Evolutionary conservation across 1,140 invertebrate genomes (phyloP), one percentile per base, ranked within the genome.

Genomic region (Pinna nobilis): DNA sequence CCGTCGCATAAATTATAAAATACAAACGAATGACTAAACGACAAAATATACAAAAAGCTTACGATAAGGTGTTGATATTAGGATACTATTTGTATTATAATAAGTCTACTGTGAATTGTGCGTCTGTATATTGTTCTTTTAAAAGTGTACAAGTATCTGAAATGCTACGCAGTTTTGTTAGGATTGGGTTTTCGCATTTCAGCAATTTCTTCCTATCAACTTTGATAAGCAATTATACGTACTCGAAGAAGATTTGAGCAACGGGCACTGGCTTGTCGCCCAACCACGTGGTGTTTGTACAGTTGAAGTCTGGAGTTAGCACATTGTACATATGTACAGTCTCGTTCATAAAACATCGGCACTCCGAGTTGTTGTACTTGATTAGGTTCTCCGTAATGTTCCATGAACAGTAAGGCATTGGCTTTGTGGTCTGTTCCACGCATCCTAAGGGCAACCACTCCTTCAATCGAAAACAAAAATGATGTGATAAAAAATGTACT

Each of bases 241-340:
- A 82, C 81, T 77, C 72, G 59, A 82, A 82, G 70, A 57, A 82
- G 4, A 79, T 57, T 55, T 82, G 77, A 9, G 76, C 72, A 1
- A 76, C 67, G 20, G 76, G 57, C 15, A 63, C 73, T 13, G 72
- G 69, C 37, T 55, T 71, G 0, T 74, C 71, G 2, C 66, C 74
- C 23, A 63, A 55, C 60, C 65, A 78, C 5, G 50, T 71, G 2
- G 59, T 44, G 15, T 70, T 70, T 1, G 79, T 80, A 39, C 82
- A 81, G 67, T 78, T 81, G 41, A 66, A 65, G 39, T 44, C 65
- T 3, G 33, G 28, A 9, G 55, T 1, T 7, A 64, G 11, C 28
- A 18, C 55, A 20, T 39, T 39, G 39, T 35, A 32, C 18, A 33
- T 51, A 71, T 77, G 67, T 18, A 63, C 63, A 28, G 75, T 78